Conservation (phyloP, 2,888 invertebrate species). For the Limenitis camilla region DNA sequence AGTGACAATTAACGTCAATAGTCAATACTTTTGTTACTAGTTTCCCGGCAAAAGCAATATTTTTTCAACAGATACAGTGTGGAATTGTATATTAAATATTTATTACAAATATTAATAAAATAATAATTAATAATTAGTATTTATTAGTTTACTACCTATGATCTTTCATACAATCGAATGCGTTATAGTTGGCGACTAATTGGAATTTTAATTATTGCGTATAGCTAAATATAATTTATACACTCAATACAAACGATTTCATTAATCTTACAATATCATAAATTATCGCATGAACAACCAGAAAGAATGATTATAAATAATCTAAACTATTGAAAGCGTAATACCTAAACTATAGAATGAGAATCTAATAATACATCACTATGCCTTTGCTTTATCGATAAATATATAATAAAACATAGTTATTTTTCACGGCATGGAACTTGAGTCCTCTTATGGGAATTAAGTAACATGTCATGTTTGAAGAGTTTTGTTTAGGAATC, state of each 20-base stretch:
- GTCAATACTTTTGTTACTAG: too few relatives aligned
- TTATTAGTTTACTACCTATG: constrained; percentile 1
- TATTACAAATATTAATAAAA: background rate
- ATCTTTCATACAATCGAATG: background rate
- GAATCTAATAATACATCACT: constrained; percentile 64
- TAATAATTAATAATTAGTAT: constrained; percentile 1
- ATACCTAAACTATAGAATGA: constrained; percentile 49
- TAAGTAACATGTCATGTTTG: too few relatives aligned
- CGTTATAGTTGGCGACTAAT: constrained; percentile 16
- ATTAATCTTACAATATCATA: constrained; percentile 7
- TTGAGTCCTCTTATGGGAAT: too few relatives aligned
- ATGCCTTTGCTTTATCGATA: constrained; percentile 48
- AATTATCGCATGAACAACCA: constrained; percentile 37
- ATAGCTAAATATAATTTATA: constrained; percentile 15
- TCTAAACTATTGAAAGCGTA: constrained; percentile 60
- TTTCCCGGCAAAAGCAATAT: too few relatives aligned
- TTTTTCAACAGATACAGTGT: too few relatives aligned
- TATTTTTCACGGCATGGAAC: constrained; percentile 34
- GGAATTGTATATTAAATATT: background rate
- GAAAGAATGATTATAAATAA: constrained; percentile 42
- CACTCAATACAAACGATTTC: constrained; percentile 16
- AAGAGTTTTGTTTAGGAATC: too few relatives aligned
- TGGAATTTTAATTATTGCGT: constrained; percentile 23
- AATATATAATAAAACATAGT: constrained; percentile 20
- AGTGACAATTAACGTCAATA: too few relatives aligned